Conservation (phyloP, 2,888 invertebrate species). For the Eupithecia pulchellata region DNA sequence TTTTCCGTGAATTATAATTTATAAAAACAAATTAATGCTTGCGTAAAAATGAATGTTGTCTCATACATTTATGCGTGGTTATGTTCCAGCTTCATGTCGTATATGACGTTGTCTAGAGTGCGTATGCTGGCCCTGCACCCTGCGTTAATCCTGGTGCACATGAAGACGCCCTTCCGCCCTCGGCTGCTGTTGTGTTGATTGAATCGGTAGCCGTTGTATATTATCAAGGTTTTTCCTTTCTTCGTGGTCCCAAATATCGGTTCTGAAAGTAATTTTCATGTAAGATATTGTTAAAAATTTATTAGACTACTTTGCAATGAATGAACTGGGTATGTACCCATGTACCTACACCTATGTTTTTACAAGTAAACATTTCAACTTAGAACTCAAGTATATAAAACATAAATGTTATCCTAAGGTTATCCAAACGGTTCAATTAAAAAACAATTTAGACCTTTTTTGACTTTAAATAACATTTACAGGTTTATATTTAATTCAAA, state of each 20-base stretch:
- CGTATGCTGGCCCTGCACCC: slow-evolving; percentile 21
- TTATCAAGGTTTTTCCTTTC: slow-evolving; percentile 20
- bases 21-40: background rate
- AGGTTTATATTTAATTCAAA: no score
- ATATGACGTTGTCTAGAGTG: slow-evolving; percentile 19
- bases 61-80: slow-evolving; percentile 17
- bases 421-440: background rate
- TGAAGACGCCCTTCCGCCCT: slow-evolving; percentile 16
- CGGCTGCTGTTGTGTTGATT: slow-evolving; percentile 30
- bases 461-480: no score
- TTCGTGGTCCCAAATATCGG: slow-evolving; percentile 16
- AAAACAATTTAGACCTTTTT: background rate
- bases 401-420: no score
- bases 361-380: no score
- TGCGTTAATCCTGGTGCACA: slow-evolving; percentile 8
- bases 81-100: slow-evolving; percentile 25
- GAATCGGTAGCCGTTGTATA: slow-evolving; percentile 17
- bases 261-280: slow-evolving; percentile 17
- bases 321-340: no score
- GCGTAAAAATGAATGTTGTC: background rate
- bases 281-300: background rate
- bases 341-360: no score
- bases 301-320: background rate
- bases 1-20: background rate
- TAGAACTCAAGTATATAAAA: no score